Conservation (phyloP, 2,888 invertebrate genomes). For the Blera fallax region DNA sequence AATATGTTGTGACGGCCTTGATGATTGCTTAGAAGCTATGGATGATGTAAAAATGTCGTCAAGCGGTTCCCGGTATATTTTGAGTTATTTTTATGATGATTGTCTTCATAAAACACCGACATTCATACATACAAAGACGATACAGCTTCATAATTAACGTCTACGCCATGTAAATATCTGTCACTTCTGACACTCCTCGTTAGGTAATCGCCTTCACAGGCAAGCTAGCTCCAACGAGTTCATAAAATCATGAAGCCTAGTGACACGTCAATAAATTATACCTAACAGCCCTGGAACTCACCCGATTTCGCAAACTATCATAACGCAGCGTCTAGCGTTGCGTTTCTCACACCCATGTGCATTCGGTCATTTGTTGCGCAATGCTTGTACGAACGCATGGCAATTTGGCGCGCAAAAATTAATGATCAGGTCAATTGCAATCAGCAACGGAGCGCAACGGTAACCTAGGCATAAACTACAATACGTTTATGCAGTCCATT, state of each 20-base stretch:
- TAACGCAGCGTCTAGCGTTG: neutral
- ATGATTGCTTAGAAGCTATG: no score
- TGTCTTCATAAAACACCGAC: no score
- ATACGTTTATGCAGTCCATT: slow-evolving; percentile 44
- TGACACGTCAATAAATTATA: neutral
- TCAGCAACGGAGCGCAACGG: slow-evolving; percentile 39
- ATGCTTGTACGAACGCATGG: slow-evolving; percentile 1
- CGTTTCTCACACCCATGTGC: slow-evolving; percentile 23
- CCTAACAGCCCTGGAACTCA: slow-evolving; percentile 4
- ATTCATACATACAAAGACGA: no score
- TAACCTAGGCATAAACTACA: slow-evolving; percentile 53
- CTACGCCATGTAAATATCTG: neutral
- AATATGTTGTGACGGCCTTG: no score
- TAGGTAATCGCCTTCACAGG: neutral
- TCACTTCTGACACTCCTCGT: neutral
- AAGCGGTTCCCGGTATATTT: no score
- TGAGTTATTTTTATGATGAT: no score
- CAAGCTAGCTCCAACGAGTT: neutral
- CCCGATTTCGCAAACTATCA: neutral
- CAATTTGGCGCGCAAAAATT: slow-evolving; percentile 41
- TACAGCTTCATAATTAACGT: no score
- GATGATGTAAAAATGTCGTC: no score
- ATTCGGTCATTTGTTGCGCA: slow-evolving; percentile 14
- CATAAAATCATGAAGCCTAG: neutral
- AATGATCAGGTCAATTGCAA: slow-evolving; percentile 65